Base-by-base conservation (phyloP, 2,797 vertebrate genomes). In the Oreochromis mossambicus region DNA sequence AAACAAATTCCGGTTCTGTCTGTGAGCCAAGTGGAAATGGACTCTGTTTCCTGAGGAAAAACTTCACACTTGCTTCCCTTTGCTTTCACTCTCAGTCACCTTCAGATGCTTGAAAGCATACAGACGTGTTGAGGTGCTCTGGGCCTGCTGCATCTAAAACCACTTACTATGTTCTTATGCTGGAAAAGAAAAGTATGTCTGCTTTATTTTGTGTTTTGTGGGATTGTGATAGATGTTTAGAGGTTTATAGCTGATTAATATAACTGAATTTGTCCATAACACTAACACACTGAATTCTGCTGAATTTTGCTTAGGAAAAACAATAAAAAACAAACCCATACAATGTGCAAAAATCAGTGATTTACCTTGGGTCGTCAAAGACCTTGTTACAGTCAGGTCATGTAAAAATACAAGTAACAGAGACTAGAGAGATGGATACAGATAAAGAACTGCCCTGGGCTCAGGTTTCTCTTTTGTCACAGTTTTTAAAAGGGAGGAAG, bases 1-100 rank as follows among this genome's bases (percentile, higher is more conserved):
- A 95, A 96, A 96, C 95, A 89, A 91, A 94, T 95, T 97, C 97
- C 97, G 94, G 95, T 96, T 83, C 85, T 86, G 96, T 95, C 83
- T 8, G 2, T 48, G 87, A 92, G 96, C 97, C 97, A 97, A 97
- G 95, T 96, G 97, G 97, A 98, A 97, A 97, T 97, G 96, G 97
- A 97, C 95, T 96, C 94, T 86, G 95, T 96, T 97, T 98, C 97
- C 97, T 97, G 95, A 94, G 95, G 93, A 93, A 94, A 93, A 91
- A 91, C 92, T 86, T 78, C 84, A 92, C 91, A 77, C 91, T 92
- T 63, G 77, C 84, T 92, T 93, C 91, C 94, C 94, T 73, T 84
- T 84, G 89, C 95, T 95, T 95, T 95, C 94, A 89, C 92, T 94
- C 87, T 68, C 77, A 50, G 58, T 83, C 87, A 88, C 86, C 82